A percentile compares a stretch with the other conserved stretches of the same genome.
Evolutionary conservation across 2,888 invertebrate genomes (phyloP).

Genomic region (Minunthozetes semirufus): DNA sequence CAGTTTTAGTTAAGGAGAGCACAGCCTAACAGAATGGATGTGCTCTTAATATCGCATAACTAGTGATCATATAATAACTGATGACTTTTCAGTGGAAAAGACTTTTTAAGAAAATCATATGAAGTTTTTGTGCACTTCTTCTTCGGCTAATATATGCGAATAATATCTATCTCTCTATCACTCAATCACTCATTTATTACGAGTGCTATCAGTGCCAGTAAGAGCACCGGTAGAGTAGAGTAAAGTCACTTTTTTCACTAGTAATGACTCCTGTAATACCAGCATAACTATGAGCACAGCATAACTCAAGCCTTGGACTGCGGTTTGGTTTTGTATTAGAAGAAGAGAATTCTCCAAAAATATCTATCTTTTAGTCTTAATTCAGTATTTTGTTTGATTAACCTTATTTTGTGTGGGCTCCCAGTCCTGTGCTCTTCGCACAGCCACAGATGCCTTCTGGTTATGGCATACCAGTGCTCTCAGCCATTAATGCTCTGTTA

Average conservation of each 20-base stretch:
- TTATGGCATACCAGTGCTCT: neutral
- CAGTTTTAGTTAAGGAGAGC: neutral
- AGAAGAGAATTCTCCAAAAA: neutral
- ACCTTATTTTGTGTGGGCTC: constrained; percentile 24
- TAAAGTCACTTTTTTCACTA: neutral
- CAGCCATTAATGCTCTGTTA: too few relatives aligned
- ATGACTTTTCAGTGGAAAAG: neutral
- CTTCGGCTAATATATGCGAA: too few relatives aligned
- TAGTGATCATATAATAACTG: neutral
- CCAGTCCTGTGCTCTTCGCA: neutral
- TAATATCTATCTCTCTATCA: neutral
- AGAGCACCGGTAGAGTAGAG: neutral
- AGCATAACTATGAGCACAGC: too few relatives aligned
- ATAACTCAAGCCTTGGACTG: neutral
- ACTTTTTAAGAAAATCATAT: neutral
- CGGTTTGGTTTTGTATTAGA: neutral
- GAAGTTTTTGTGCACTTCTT: too few relatives aligned
- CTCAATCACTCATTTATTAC: neutral
- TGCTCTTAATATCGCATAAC: neutral
- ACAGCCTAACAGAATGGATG: neutral
- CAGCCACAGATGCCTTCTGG: neutral
- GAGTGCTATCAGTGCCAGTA: too few relatives aligned
- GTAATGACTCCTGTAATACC: too few relatives aligned
- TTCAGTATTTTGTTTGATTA: constrained; percentile 4
- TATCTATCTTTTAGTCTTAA: neutral